Evolutionary conservation across 2,888 invertebrate genomes (phyloP).

Genomic region (Phytoseiulus persimilis): DNA sequence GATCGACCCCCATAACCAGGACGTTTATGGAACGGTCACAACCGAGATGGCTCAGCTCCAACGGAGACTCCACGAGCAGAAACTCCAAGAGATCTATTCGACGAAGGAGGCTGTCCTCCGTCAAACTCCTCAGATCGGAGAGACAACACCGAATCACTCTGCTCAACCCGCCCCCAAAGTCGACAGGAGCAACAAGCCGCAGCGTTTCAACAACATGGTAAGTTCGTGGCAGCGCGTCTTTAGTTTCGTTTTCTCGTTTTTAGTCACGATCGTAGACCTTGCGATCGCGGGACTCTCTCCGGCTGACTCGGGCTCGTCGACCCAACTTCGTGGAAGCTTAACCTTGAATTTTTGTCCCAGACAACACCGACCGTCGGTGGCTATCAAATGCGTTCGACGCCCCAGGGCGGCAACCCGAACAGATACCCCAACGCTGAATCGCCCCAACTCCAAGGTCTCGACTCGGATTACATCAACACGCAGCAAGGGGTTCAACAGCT

Average conservation of each 20-base stretch:
- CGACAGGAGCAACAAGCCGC: conserved; percentile 68
- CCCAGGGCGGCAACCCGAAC: background rate
- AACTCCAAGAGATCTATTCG: conserved; percentile 34
- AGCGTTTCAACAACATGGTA: conserved; percentile 44
- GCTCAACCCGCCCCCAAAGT: conserved; percentile 75
- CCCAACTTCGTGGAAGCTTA: no score
- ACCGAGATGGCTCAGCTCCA: conserved; percentile 26
- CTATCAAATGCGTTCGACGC: conserved; percentile 24
- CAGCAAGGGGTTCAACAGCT: conserved; percentile 18
- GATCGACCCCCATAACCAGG: conserved; percentile 7
- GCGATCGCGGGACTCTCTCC: no score
- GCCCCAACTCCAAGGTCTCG: conserved; percentile 7
- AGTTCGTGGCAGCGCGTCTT: no score
- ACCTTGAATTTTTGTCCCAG: background rate
- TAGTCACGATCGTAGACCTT: no score
- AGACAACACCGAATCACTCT: conserved; percentile 38
- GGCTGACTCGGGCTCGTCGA: background rate
- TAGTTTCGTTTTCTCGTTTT: no score
- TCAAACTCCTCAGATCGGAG: conserved; percentile 38
- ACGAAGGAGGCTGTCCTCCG: conserved; percentile 39
- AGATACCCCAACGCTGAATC: conserved; percentile 15
- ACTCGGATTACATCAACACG: conserved; percentile 35
- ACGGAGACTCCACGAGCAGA: conserved; percentile 32
- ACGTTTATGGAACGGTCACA: background rate
- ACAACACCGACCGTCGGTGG: background rate